These are phyloP conservation scores for Tethya wilhelma DNA, from an alignment of 37 sponge, comb jelly and placozoan genomes.

Conservation along the genomic window DNA sequence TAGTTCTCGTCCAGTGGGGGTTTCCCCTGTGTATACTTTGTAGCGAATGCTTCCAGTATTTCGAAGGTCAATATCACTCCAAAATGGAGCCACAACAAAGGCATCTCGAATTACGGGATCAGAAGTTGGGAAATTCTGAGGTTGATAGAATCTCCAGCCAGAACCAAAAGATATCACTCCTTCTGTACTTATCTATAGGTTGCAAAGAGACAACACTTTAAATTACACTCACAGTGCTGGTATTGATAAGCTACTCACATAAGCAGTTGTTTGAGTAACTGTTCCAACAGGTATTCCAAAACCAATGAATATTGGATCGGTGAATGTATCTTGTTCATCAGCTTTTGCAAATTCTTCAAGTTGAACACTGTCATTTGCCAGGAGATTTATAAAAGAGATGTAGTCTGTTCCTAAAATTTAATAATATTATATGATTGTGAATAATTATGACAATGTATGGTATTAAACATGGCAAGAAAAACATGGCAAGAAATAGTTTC, in stretches of 20 bases:
- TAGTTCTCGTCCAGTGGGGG: background rate
- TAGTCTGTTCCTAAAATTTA: constrained; percentile 26
- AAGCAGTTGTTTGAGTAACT: constrained; percentile 14
- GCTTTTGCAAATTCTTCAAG: background rate
- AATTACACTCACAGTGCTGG: no score
- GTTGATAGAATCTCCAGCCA: background rate
- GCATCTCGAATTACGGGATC: background rate
- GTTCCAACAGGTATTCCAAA: constrained; percentile 47
- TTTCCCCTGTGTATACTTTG: constrained; percentile 18
- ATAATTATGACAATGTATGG: background rate
- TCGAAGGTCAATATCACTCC: constrained; percentile 67
- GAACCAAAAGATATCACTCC: constrained; percentile 53
- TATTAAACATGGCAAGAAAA: background rate
- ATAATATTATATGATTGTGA: background rate
- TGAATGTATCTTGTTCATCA: background rate
- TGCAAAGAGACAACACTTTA: no score
- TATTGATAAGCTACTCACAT: constrained; percentile 20
- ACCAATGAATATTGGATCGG: constrained; percentile 15
- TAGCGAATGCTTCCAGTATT: constrained; percentile 44
- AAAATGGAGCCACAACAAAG: constrained; percentile 73
- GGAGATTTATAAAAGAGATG: constrained; percentile 3
- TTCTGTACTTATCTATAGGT: constrained; percentile 54
- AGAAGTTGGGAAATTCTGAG: constrained; percentile 22
- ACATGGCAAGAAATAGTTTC: background rate
- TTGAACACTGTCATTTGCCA: background rate